Evolutionary conservation across 2,888 invertebrate species (phyloP), one percentile per base, ranked within the genome.

Genomic region (Zhuqinia jingwanae): DNA sequence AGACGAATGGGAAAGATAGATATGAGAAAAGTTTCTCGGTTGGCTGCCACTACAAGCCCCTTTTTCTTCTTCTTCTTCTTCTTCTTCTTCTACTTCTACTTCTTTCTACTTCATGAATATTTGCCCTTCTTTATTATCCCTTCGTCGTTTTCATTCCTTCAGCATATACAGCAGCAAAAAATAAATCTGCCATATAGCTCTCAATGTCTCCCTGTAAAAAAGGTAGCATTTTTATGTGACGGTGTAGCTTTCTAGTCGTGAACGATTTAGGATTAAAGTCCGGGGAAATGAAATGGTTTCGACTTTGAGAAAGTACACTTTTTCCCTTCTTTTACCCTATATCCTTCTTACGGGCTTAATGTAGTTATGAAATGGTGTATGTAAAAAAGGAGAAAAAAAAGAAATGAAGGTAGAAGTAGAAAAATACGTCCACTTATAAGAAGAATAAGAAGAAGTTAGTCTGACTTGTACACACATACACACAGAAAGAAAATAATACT

Each of bases 251-350:
- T 80, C 68, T 80, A 76, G 76, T 50, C 84, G 68, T 77, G 84
- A 84, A 77, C 84, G 77, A 84, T 84, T 84, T 77, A 77, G 77
- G 76, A 84, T 84, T 84, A 84, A 84, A 84, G 77, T 84, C 76
- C 65, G 75, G 76, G 77, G 84, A 77, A 77, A 83, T 68, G 65
- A 77, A 77, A 77, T 76, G 65, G 77, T 84, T 77, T 84, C 60
- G 60, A 60, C 73, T 82, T 73, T 73, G 60, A 82, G 81, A n/a
- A n/a, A 70, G 70, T 56, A 50, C 25, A 22, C n/a, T 25, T 70
- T 27, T 45, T 70, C n/a, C 50, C 47, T 1, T 22, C 15, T 25
- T 22, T 45, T 13, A 17, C 42, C 36, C 50, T 50, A 10, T 76
- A 17, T 50, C 68, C n/a, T 45, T 25, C 65, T 30, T 36, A 36